Percentiles rank a stretch among this genome's conserved stretches.
phyloP scores from a whole-genome alignment of 2,888 invertebrate species.

The Nysson spinosus region DNA sequence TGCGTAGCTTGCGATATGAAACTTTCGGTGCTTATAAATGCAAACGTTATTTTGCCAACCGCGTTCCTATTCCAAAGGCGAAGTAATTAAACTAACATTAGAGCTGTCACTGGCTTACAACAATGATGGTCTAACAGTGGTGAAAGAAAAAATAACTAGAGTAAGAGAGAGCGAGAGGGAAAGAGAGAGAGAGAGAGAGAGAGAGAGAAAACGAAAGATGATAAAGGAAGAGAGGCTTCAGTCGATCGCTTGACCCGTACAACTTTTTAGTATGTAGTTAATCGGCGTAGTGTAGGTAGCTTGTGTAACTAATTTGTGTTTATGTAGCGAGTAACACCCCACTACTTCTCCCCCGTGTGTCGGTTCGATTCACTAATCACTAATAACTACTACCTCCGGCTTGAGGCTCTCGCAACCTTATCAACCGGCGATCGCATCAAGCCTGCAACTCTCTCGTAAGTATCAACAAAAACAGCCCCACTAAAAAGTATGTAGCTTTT shows the following conservation, averaged over 20 bases:
- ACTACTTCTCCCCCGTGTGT: conserved; percentile 72
- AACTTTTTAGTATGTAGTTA: conserved; percentile 59
- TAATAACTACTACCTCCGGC: conserved; percentile 71
- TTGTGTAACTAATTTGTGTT: conserved; percentile 77
- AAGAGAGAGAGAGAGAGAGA: not conserved
- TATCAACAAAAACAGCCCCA: conserved; percentile 60
- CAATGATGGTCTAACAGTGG: conserved; percentile 15
- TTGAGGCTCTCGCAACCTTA: conserved; percentile 71
- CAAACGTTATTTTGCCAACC: not conserved
- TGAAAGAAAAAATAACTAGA: not conserved
- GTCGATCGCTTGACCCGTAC: conserved; percentile 36
- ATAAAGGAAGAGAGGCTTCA: not conserved
- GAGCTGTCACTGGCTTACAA: conserved; percentile 16
- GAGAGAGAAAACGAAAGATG: no score
- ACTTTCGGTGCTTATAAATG: conserved; percentile 9
- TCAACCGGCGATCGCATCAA: conserved; percentile 65
- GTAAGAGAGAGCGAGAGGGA: not conserved
- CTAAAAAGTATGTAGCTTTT: conserved; percentile 52
- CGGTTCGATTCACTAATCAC: conserved; percentile 76
- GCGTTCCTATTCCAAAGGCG: conserved; percentile 15
- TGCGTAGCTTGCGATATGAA: conserved; percentile 13
- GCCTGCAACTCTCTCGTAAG: conserved; percentile 70
- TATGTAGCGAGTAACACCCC: conserved; percentile 76
- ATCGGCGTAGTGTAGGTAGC: conserved; percentile 68
- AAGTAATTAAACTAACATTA: conserved; percentile 23